Conservation (phyloP, 2,113 vertebrate species). For the Paratilapia polleni region DNA sequence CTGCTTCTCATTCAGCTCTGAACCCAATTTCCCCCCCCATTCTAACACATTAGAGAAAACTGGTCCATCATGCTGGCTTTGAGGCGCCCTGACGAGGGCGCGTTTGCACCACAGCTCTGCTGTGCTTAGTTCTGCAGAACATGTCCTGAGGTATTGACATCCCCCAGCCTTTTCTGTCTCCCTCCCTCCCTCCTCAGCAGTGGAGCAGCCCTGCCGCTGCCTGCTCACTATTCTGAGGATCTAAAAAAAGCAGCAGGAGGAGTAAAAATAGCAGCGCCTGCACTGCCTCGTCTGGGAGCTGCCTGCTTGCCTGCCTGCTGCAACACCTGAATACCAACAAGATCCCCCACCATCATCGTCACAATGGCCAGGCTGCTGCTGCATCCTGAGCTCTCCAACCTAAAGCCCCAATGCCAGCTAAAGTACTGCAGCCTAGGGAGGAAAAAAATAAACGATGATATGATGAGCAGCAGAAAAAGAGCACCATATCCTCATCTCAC, state of each 20-base stretch:
- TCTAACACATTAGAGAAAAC: not conserved
- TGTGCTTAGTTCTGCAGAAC: conserved; percentile 57
- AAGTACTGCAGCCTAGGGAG: conserved; percentile 17
- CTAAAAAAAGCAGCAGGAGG: conserved; percentile 84
- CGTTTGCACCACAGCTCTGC: conserved; percentile 38
- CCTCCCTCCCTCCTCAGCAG: conserved; percentile 68
- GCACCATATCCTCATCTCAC: not conserved
- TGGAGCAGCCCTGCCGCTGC: conserved; percentile 71
- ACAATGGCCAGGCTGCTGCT: conserved; percentile 48
- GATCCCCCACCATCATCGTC: conserved; percentile 59
- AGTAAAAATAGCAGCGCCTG: conserved; percentile 95
- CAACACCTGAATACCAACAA: conserved; percentile 93
- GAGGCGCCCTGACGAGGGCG: conserved; percentile 61
- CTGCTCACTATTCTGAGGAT: conserved; percentile 90
- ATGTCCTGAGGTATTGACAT: conserved; percentile 83
- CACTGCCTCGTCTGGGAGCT: conserved; percentile 92
- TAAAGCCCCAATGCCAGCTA: not conserved
- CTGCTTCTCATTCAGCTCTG: conserved; percentile 25
- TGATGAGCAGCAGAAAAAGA: not conserved
- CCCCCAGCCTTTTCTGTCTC: conserved; percentile 53
- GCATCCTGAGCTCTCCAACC: conserved; percentile 58
- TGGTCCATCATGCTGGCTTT: conserved; percentile 19
- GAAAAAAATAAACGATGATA: not conserved
- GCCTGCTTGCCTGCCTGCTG: conserved; percentile 73
- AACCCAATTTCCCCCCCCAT: not conserved